A percentile compares a stretch with the other conserved stretches of the same genome.
phyloP scores from a whole-genome alignment of 2,797 vertebrate genomes.

The Ciconia nigra region DNA sequence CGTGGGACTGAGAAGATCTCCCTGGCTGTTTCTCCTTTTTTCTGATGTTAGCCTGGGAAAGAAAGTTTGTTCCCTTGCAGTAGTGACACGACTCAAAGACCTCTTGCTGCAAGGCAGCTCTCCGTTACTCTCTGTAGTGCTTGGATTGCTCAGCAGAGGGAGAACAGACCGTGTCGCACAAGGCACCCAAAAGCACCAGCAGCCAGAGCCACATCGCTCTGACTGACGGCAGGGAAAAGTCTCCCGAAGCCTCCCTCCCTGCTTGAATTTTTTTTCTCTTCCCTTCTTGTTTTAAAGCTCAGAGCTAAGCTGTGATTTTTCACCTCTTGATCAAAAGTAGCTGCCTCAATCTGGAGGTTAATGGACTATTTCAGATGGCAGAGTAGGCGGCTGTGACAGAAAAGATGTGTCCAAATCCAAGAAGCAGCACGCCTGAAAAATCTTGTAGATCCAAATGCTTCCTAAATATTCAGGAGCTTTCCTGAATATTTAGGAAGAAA shows the following conservation, averaged over 20 bases:
- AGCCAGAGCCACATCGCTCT: background rate
- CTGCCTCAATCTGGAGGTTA: background rate
- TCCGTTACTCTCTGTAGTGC: slow-evolving; percentile 37
- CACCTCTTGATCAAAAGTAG: background rate
- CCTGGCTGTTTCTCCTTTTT: rapidly evolving
- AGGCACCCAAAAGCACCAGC: background rate
- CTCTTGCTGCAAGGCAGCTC: slow-evolving; percentile 13
- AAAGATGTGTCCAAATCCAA: background rate
- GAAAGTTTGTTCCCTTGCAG: background rate
- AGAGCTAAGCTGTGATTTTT: background rate
- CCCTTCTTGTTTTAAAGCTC: background rate
- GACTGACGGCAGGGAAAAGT: background rate
- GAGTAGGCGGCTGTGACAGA: background rate
- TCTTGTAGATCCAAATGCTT: background rate
- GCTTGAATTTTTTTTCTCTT: background rate
- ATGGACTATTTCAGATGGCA: background rate
- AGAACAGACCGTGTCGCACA: background rate
- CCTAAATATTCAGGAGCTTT: background rate
- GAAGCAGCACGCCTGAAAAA: background rate
- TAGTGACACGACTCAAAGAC: background rate
- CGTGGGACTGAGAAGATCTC: background rate
- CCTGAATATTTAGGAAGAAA: background rate
- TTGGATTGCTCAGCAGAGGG: slow-evolving; percentile 57
- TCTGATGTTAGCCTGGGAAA: background rate
- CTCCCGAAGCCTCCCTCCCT: background rate